A percentile compares a stretch with the other conserved stretches of the same genome.
Evolutionary conservation across 2,888 invertebrate genomes (phyloP).

Genomic region (Desoria tigrina): DNA sequence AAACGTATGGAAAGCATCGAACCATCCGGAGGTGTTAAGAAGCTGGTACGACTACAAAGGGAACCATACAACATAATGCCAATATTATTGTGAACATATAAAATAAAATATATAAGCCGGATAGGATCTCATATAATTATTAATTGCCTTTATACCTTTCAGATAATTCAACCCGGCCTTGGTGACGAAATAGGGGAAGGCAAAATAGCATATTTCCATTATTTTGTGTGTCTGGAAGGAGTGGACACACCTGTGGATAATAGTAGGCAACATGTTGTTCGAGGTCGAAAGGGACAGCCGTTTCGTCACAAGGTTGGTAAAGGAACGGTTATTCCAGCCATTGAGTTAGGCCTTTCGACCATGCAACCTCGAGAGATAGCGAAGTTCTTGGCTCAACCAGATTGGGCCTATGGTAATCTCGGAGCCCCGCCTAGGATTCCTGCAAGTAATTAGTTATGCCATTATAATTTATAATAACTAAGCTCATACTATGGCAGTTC

Average conservation of each 20-base stretch:
- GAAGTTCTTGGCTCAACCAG: slow-evolving; percentile 18
- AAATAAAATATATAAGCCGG: too few species aligned
- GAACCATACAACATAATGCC: too few species aligned
- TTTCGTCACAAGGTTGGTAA: slow-evolving; percentile 22
- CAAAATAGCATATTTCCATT: slow-evolving; percentile 23
- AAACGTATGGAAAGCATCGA: slow-evolving; percentile 2
- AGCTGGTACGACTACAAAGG: too few species aligned
- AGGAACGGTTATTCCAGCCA: slow-evolving; percentile 23
- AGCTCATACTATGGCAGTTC: too few species aligned
- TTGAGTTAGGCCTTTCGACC: slow-evolving; percentile 22
- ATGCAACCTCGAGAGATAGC: slow-evolving; percentile 31
- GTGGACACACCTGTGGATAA: slow-evolving; percentile 2
- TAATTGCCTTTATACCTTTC: too few species aligned
- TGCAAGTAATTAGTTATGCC: not conserved
- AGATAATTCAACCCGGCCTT: slow-evolving; percentile 25
- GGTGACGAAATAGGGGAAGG: slow-evolving; percentile 15
- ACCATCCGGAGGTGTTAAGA: slow-evolving; percentile 20
- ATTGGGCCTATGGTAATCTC: slow-evolving; percentile 23
- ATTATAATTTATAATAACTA: too few species aligned
- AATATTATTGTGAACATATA: too few species aligned
- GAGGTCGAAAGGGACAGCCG: slow-evolving; percentile 9
- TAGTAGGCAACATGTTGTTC: slow-evolving; percentile 5
- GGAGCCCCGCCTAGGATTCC: slow-evolving; percentile 13
- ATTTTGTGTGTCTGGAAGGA: not conserved
- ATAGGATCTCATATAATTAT: too few species aligned